phyloP scores from a whole-genome alignment of 2,888 invertebrate genomes.

The Macaria notata region DNA sequence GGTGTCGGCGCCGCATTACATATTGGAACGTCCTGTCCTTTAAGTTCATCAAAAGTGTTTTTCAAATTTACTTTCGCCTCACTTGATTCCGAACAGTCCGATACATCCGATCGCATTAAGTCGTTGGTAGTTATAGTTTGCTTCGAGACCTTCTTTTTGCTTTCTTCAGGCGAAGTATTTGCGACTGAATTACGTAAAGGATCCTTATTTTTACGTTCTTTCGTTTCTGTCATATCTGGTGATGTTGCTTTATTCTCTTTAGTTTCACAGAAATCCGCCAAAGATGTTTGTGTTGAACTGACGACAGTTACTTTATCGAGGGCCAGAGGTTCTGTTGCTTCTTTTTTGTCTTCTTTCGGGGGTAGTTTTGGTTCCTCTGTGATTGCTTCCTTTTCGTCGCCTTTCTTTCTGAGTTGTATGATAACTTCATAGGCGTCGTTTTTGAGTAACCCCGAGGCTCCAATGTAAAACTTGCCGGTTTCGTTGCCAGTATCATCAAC shows the following conservation, averaged over 20 bases:
- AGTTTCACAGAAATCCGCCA: conserved; percentile 2
- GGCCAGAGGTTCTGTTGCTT: conserved; percentile 3
- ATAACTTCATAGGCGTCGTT: conserved; percentile 71
- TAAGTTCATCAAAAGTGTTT: conserved; percentile 32
- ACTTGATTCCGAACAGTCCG: conserved; percentile 20
- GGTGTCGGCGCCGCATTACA: conserved; percentile 35
- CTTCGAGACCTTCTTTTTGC: conserved; percentile 1
- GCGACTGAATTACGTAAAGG: conserved; percentile 2
- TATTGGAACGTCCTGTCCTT: conserved; percentile 37
- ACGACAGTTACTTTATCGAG: conserved; percentile 17
- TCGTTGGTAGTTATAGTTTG: neutral
- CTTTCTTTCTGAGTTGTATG: conserved; percentile 71
- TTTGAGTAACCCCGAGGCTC: conserved; percentile 63
- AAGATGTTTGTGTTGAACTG: conserved; percentile 10
- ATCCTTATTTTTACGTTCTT: neutral
- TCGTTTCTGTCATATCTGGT: conserved; percentile 3
- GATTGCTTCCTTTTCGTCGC: conserved; percentile 31
- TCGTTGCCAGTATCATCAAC: conserved; percentile 56
- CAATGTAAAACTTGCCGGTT: conserved; percentile 67
- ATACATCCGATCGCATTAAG: neutral
- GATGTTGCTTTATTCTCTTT: conserved; percentile 11
- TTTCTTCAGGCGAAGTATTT: conserved; percentile 9
- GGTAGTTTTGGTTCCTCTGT: conserved; percentile 16
- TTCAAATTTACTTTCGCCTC: conserved; percentile 10
- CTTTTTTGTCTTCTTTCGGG: conserved; percentile 15